Conservation (phyloP, 1,140 invertebrate species). For the Uloborus diversus region DNA sequence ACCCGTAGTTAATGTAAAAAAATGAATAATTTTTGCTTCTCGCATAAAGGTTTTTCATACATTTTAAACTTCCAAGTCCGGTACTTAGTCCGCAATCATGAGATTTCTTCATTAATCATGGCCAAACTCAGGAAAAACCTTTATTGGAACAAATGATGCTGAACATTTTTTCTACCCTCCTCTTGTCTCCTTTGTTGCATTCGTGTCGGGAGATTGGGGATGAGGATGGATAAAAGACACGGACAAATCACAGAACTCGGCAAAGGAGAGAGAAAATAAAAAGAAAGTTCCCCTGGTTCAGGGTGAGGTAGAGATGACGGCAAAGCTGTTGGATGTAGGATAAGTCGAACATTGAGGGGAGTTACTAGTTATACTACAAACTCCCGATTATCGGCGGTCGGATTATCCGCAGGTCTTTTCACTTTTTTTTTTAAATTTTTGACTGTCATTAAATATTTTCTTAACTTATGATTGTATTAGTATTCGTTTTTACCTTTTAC, state of each 20-base stretch:
- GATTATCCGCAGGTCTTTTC: background rate
- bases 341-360: conserved; percentile 15
- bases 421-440: background rate
- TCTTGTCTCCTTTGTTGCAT: conserved; percentile 3
- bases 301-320: background rate
- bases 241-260: conserved; percentile 20
- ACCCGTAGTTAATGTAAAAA: conserved; percentile 56
- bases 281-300: too few species aligned
- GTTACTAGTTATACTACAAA: background rate
- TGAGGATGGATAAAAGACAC: background rate
- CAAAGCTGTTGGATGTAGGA: background rate
- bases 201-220: background rate
- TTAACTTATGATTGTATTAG: too few species aligned
- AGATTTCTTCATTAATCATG: conserved; percentile 48
- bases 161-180: conserved; percentile 1
- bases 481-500: too few species aligned
- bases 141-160: conserved; percentile 56
- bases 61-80: conserved; percentile 54
- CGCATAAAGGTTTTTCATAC: conserved; percentile 54
- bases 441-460: background rate
- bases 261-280: background rate
- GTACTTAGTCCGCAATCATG: conserved; percentile 50
- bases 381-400: background rate
- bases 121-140: conserved; percentile 38
- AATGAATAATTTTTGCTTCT: conserved; percentile 56